Conservation (phyloP, 2,113 vertebrate genomes). For the Lophura nycthemera region DNA sequence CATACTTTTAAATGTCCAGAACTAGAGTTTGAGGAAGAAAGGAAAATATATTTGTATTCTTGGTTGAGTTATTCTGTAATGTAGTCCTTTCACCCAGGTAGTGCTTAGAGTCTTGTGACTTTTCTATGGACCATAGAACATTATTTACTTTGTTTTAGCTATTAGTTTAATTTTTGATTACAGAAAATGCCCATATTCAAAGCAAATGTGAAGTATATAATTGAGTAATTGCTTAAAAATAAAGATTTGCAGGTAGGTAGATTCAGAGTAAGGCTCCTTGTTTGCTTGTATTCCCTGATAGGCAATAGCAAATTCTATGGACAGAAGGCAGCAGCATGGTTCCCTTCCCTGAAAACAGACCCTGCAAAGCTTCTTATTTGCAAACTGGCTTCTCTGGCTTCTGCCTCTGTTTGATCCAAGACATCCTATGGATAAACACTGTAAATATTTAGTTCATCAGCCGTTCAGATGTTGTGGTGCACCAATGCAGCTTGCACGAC, state of each 20-base stretch:
- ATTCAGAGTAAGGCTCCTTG: not conserved
- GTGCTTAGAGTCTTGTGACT: not conserved
- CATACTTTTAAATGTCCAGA: fast-evolving
- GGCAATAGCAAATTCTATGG: not conserved
- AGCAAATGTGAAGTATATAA: not conserved
- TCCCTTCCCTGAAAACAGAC: not conserved
- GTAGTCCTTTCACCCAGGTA: not conserved
- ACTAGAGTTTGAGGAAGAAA: not conserved
- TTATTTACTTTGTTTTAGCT: not conserved
- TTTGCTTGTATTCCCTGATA: not conserved
- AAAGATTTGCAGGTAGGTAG: not conserved
- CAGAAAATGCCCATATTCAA: not conserved
- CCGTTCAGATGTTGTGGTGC: not conserved
- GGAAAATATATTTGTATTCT: not conserved
- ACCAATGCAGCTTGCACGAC: not conserved
- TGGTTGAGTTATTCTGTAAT: not conserved
- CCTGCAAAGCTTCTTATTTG: not conserved
- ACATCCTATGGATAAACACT: not conserved
- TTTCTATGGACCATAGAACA: not conserved
- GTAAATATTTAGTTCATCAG: not conserved
- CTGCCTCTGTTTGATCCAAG: not conserved
- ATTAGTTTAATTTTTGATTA: not conserved
- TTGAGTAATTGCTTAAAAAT: not conserved
- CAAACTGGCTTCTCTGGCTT: not conserved
- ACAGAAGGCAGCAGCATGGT: not conserved